phyloP scores from a whole-genome alignment of 2,113 vertebrate genomes.

The Calidris pugnax region DNA sequence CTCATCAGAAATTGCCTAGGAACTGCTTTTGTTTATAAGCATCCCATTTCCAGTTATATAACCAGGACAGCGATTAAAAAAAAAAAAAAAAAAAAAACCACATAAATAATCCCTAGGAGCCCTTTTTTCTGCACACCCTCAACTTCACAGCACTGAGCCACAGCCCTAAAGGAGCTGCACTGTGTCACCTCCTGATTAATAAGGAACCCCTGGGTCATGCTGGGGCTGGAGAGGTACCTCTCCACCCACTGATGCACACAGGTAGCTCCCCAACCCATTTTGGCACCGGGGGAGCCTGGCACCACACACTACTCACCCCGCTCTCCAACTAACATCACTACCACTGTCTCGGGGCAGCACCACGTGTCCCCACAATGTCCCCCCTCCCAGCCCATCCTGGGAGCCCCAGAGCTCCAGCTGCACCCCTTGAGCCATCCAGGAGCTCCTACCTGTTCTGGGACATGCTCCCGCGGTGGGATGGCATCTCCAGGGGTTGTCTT shows the following conservation, averaged over 20 bases:
- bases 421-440: rapidly evolving
- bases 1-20: neutral
- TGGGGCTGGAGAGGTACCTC: neutral
- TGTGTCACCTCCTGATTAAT: rapidly evolving
- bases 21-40: neutral
- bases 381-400: neutral
- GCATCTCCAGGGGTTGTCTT: neutral
- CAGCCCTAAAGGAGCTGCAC: neutral
- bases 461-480: rapidly evolving
- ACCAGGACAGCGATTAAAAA: neutral
- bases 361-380: rapidly evolving
- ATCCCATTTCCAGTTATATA: neutral
- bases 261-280: rapidly evolving
- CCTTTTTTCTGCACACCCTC: neutral
- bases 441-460: neutral
- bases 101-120: neutral
- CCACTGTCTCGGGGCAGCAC: neutral
- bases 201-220: rapidly evolving
- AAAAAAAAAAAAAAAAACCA: neutral
- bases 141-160: neutral
- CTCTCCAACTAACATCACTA: rapidly evolving
- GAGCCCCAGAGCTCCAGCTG: neutral
- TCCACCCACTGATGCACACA: rapidly evolving
- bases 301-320: rapidly evolving
- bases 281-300: rapidly evolving